phyloP scores from a whole-genome alignment of 2,797 vertebrate genomes.

The Setipinna tenuifilis region DNA sequence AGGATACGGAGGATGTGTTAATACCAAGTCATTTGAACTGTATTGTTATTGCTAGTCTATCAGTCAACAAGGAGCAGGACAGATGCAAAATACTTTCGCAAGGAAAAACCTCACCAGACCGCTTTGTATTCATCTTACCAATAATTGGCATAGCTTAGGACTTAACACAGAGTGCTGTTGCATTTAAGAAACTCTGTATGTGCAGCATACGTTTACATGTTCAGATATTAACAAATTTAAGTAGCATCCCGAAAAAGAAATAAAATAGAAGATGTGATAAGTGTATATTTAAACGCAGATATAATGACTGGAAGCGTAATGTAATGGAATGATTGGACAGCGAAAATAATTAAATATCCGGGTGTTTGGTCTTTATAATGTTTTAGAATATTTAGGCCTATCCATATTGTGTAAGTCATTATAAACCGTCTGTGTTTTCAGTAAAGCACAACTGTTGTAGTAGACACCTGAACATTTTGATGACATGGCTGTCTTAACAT shows the following conservation, averaged over 20 bases:
- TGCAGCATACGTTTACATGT: neutral
- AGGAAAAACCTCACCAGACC: neutral
- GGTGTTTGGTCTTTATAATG: no score
- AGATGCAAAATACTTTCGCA: neutral
- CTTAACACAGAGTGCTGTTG: neutral
- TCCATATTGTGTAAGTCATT: no score
- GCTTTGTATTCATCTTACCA: neutral
- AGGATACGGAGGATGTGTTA: conserved; percentile 59
- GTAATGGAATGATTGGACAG: no score
- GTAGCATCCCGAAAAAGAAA: no score
- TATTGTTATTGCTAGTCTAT: conserved; percentile 47
- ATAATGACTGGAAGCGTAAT: no score
- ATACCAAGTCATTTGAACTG: conserved; percentile 52
- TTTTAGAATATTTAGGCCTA: no score
- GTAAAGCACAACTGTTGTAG: neutral
- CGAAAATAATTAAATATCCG: no score
- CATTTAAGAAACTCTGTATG: neutral
- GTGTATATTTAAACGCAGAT: no score
- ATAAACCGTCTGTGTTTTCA: neutral
- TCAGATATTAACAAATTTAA: neutral
- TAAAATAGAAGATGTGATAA: neutral
- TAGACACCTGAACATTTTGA: neutral
- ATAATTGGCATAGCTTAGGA: neutral
- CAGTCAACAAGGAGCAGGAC: conserved; percentile 26
- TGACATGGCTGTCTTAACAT: neutral